Base-by-base conservation (phyloP, 2,113 vertebrate genomes). In the Lycaon pictus region DNA sequence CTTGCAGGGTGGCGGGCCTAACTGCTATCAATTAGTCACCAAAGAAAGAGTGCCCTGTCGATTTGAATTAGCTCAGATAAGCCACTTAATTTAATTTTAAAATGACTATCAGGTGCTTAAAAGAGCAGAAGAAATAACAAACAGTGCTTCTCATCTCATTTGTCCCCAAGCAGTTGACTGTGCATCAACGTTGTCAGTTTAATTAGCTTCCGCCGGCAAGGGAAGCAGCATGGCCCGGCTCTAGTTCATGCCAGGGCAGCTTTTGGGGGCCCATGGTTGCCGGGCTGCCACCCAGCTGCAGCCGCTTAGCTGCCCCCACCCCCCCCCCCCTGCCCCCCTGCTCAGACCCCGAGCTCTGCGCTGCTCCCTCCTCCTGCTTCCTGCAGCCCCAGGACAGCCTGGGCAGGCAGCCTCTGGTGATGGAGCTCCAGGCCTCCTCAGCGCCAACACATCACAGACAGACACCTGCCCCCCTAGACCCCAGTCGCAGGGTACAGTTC, bases 61-160 rank as follows among this genome's bases (percentile, higher is more conserved):
- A 92, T 97, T 95, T 91, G 85, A 76, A 92, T 98, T 95, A 98
- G 94, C 93, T 48, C 81, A 3, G 86, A 91, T 93, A 95, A 98
- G 97, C 88, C 96, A 51, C 92, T 97, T 93, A 97, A 98, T 98
- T 98, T 85, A 96, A 98, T 98, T 98, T 98, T 67, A 67, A 82
- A 98, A 96, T 97, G 97, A 97, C 94, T 95, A 58, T 56, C 48
- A 7, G 89, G 25, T 81, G 76, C 98, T 93, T 98, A 94, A 76
- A 98, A 96, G 94, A 92, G 79, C 32, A 85, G 87, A 96, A 97
- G 76, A 97, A 97, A 96, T 86, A 97, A 95, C 90, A 96, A 96
- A 96, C 94, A 92, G 92, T 53, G 23, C 83, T 72, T n/a, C 97
- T 93, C 0, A 17, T 93, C 65, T 94, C 95, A 71, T 97, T 97